Base-by-base conservation (phyloP, 92 coral and sea anemone species). In the Pocillopora grandis region DNA sequence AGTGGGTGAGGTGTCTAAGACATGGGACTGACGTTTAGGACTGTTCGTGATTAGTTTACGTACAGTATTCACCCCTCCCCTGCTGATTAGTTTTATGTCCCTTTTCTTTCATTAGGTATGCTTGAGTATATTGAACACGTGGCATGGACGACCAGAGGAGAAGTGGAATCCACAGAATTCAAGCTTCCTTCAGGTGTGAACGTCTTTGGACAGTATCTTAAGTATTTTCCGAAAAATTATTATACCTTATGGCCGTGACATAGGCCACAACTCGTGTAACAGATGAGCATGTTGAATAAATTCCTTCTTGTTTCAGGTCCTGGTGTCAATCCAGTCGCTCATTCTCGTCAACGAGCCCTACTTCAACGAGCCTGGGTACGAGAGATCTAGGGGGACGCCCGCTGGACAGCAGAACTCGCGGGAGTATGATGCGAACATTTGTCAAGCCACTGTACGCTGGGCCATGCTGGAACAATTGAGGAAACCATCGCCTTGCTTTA, bases 121-220 rank as follows among this genome's bases (percentile, higher is more conserved):
- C 80, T 78, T 96, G 9, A 96, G 99, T 89, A 96, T 96, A 78
- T 82, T 96, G 67, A 96, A 96, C 88, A 96, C 99, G 23, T 96
- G 99, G 99, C 99, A 96, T 65, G 99, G 99, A 9, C 82, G 99
- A 71, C 99, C 99, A 14, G 99, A 96, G 78, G 99, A 96, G 89
- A 96, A 96, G 66, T 96, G 99, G 99, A 96, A 96, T 87, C 92
- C 99, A 76, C 99, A 96, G 86, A 96, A 97, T 2, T 96, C 99
- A 58, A 96, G 99, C 85, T 96, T 96, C 78, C 92, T 96, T 12
- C 98, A 94, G 90, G 98, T 94, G 76, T 31, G 57, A 67, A 12
- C 35, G 16, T 4, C 12, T 23, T 66, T 19, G 36, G 10, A 11
- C 2, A 12, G 63, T 1, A 6, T 48, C 13, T 42, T 18, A 52